These are phyloP conservation scores for Neotoxoptera formosana DNA, from an alignment of 1,140 invertebrate species.

Conservation along the genomic window DNA sequence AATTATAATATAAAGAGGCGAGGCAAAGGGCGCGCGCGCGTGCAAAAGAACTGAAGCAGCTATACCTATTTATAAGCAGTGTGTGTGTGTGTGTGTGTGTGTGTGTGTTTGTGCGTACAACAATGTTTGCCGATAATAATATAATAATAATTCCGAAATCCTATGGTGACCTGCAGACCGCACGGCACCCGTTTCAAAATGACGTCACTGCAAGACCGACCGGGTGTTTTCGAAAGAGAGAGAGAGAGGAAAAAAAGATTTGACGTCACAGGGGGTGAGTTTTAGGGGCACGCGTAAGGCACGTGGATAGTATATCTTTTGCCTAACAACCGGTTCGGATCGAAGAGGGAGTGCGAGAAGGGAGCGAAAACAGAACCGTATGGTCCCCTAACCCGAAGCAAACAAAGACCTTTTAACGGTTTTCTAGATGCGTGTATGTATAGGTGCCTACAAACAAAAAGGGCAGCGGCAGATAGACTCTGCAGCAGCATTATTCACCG, in stretches of 20 bases:
- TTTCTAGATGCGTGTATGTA: constrained; percentile 32
- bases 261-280: constrained; percentile 57
- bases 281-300: constrained; percentile 55
- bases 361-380: constrained; percentile 23
- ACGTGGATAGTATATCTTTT: constrained; percentile 46
- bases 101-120: not conserved
- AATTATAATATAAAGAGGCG: not conserved
- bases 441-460: constrained; percentile 51
- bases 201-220: constrained; percentile 52
- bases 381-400: constrained; percentile 38
- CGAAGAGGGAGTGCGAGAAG: constrained; percentile 9
- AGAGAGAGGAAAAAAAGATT: constrained; percentile 33
- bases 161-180: constrained; percentile 51
- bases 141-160: constrained; percentile 11
- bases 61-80: not conserved
- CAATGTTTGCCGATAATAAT: constrained; percentile 22
- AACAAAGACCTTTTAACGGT: constrained; percentile 58
- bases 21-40: not conserved
- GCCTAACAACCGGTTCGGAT: constrained; percentile 52
- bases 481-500: not conserved
- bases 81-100: not conserved
- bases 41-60: constrained; percentile 28
- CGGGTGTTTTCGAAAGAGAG: constrained; percentile 19
- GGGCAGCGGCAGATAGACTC: constrained; percentile 45
- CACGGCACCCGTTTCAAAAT: not conserved